A percentile compares a stretch with the other conserved stretches of the same genome.
Conservation (phyloP, 2,113 vertebrate species). For the Pseudorhombus dupliciocellatus region DNA sequence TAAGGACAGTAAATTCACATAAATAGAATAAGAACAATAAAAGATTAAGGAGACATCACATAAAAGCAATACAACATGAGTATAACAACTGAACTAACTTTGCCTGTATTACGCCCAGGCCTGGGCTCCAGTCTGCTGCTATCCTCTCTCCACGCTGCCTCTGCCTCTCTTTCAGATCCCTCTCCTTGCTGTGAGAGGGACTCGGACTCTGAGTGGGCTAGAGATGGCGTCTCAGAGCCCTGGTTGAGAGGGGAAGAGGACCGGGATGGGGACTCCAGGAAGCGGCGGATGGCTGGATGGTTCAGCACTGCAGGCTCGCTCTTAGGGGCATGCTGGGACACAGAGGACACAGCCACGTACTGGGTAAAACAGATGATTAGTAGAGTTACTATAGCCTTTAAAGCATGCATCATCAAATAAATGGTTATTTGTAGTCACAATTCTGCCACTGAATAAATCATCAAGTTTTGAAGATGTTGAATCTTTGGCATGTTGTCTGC, state of each 20-base stretch:
- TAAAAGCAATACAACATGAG: no score
- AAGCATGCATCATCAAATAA: no score
- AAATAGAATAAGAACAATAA: no score
- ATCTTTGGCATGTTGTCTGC: no score
- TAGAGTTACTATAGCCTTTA: no score
- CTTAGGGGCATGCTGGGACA: conserved; percentile 81
- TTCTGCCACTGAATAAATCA: no score
- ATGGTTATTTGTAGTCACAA: no score
- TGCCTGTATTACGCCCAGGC: conserved; percentile 83
- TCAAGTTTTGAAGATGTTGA: no score
- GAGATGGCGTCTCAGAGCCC: conserved; percentile 91
- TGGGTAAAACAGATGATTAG: no score
- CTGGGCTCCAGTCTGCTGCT: conserved; percentile 82
- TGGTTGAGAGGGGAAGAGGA: conserved; percentile 97
- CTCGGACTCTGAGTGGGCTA: conserved; percentile 92
- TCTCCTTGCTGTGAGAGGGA: conserved; percentile 93
- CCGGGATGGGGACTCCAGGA: conserved; percentile 93
- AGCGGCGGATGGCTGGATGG: conserved; percentile 95
- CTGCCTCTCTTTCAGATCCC: conserved; percentile 82
- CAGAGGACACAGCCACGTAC: background rate
- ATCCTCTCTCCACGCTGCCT: conserved; percentile 78
- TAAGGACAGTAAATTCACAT: no score
- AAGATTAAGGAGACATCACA: no score
- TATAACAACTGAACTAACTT: conserved; percentile 79
- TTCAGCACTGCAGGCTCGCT: conserved; percentile 89